Evolutionary conservation across 2,797 vertebrate genomes (phyloP), one percentile per base, ranked within the genome.

Genomic region (Cephalopachus bancanus): DNA sequence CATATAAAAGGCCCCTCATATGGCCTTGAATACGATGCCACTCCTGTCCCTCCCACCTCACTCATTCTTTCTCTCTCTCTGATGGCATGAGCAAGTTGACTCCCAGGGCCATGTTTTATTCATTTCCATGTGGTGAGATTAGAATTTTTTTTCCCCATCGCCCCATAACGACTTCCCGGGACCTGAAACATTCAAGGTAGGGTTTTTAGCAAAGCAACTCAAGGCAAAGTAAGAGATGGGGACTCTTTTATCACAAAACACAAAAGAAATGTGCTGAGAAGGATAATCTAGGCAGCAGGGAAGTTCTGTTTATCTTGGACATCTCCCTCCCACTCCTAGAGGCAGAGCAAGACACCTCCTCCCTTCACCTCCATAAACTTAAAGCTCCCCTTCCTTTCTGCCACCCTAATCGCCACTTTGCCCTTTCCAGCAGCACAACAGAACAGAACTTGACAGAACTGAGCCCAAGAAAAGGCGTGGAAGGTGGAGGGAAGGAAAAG

Each of bases 251-350:
- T 65, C 53, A 53, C 22, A 81, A 59, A n/a, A 26, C 33, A 10
- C 59, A 0, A 12, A 5, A 28, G 24, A 28, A 20, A 2, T 26
- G 3, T 28, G 12, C 51, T 16, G 10, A 72, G 24, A n/a, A 0
- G 5, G 28, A 24, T 5, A 5, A 3, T 8, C 2, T 2, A 24
- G 81, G n/a, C 76, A 30, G 17, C 0, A 0, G 2, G 5, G 51
- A 55, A 33, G 17, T 2, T 53, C 83, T 2, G 16, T 10, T 59
- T 0, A 3, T 83, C 65, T 37, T n/a, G 16, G 0, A 3, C 0
- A 0, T 33, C 24, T 26, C 62, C 62, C 24, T 26, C 62, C 62
- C 53, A 1, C 5, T 22, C 22, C 14, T 59, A 64, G 65, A 51
- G 7, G 12, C 79, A 33, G 51, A 37, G 37, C 0, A 4, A 76